Conservation (phyloP, 2,113 vertebrate genomes). For the Cebus imitator region DNA sequence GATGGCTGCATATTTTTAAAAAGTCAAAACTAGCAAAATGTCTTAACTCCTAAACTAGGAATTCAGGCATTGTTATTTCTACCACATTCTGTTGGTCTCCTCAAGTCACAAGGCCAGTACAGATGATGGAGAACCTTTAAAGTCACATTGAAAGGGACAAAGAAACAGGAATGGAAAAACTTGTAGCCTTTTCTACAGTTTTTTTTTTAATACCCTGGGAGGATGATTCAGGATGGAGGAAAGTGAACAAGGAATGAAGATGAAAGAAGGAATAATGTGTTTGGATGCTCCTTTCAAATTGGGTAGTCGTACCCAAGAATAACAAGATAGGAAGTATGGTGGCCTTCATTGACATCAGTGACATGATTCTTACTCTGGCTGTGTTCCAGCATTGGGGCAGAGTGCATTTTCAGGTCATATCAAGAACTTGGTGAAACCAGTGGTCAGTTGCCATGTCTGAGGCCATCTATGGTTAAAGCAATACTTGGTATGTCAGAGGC, state of each 20-base stretch:
- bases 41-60: not conserved
- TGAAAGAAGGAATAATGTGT: not conserved
- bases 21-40: not conserved
- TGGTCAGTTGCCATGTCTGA: not conserved
- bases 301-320: not conserved
- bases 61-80: not conserved
- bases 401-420: not conserved
- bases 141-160: not conserved
- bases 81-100: not conserved
- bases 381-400: not conserved
- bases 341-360: not conserved
- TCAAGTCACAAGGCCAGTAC: not conserved
- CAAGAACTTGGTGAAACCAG: not conserved
- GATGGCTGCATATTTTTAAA: not conserved
- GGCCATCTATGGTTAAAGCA: not conserved
- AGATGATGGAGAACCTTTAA: not conserved
- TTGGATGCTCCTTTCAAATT: not conserved
- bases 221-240: not conserved
- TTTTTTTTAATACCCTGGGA: not conserved
- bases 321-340: too few relatives aligned
- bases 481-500: not conserved
- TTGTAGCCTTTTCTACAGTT: not conserved
- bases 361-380: not conserved
- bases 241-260: not conserved
- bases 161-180: not conserved